A percentile compares a stretch with the other conserved stretches of the same genome.
These are phyloP conservation scores for Lota lota DNA, from an alignment of 2,113 vertebrate species.

Conservation along the genomic window DNA sequence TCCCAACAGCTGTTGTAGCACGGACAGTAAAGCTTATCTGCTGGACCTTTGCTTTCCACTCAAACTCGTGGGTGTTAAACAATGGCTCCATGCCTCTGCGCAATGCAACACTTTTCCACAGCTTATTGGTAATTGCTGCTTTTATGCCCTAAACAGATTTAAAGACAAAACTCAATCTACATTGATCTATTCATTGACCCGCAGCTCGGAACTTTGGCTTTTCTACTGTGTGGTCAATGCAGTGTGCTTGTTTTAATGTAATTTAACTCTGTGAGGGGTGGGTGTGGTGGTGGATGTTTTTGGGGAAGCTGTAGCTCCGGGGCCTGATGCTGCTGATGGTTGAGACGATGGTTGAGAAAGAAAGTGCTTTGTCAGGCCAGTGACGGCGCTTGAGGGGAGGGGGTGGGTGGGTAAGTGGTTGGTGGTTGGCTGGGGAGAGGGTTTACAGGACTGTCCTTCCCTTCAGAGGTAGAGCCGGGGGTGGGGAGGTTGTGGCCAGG, in stretches of 20 bases:
- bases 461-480: neutral
- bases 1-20: neutral
- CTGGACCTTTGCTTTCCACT: neutral
- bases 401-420: neutral
- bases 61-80: too few relatives aligned
- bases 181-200: constrained; percentile 53
- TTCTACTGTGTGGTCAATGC: constrained; percentile 10
- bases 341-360: neutral
- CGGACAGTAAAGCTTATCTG: neutral
- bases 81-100: too few relatives aligned
- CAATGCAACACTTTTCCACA: neutral
- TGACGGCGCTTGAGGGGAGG: neutral
- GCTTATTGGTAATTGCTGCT: constrained; percentile 4
- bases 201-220: neutral
- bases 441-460: constrained; percentile 3
- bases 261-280: constrained; percentile 32
- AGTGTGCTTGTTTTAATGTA: constrained; percentile 33
- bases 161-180: constrained; percentile 45
- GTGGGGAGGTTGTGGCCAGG: neutral
- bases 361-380: constrained; percentile 59
- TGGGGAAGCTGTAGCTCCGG: neutral
- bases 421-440: neutral
- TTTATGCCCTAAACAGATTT: constrained; percentile 39
- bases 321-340: too few relatives aligned
- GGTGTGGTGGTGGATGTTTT: neutral